Evolutionary conservation across 2,888 invertebrate species (phyloP).

Genomic region (Cabera pusaria): DNA sequence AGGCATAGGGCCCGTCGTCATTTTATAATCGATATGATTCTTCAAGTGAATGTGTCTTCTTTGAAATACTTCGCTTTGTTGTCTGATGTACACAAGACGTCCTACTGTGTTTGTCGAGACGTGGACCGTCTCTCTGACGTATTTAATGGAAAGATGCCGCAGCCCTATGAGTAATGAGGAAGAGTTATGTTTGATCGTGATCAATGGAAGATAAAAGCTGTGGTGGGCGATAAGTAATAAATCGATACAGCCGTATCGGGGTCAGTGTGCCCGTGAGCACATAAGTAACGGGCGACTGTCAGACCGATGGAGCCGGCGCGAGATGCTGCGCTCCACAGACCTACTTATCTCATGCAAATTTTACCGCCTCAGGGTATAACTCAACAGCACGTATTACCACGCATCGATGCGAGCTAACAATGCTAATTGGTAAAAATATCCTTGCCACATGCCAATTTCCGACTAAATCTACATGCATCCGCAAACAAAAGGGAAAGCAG

Average conservation of each 20-base stretch:
- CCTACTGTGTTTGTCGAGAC: too few relatives aligned
- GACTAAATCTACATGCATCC: constrained; percentile 18
- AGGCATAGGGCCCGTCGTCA: constrained; percentile 7
- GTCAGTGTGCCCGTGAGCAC: constrained; percentile 68
- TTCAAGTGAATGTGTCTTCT: constrained; percentile 17
- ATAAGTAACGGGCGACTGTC: constrained; percentile 65
- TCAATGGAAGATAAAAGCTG: constrained; percentile 31
- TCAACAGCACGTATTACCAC: constrained; percentile 42
- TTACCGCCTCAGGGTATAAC: constrained; percentile 42
- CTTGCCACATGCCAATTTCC: constrained; percentile 20
- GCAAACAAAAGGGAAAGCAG: constrained; percentile 23
- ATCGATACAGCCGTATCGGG: constrained; percentile 58
- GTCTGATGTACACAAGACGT: constrained; percentile 9
- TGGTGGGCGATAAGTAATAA: constrained; percentile 47
- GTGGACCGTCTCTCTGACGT: too few relatives aligned
- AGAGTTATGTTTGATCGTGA: constrained; percentile 10
- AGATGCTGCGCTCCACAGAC: constrained; percentile 50
- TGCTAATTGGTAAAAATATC: constrained; percentile 49
- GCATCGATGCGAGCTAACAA: constrained; percentile 44
- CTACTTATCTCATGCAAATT: constrained; percentile 54
- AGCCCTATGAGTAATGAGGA: constrained; percentile 9
- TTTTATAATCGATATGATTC: constrained; percentile 11
- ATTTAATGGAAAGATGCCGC: too few relatives aligned
- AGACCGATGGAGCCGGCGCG: constrained; percentile 44
- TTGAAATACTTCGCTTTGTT: constrained; percentile 17